Evolutionary conservation across 2,113 vertebrate genomes (phyloP).

Genomic region (Struthio camelus): DNA sequence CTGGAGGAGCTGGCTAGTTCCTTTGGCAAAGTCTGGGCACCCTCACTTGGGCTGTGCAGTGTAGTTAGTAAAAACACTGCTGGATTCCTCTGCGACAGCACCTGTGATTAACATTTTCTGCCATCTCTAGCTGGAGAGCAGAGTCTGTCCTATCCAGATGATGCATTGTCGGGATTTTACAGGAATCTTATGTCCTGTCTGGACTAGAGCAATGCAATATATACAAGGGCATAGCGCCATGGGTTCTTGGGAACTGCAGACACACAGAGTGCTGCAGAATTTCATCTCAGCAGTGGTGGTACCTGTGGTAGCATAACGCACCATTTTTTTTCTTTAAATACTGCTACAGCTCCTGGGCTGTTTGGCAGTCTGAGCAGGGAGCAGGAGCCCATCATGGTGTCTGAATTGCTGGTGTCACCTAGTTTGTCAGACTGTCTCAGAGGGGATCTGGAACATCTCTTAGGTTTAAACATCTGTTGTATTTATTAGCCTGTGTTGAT

Average conservation of each 20-base stretch:
- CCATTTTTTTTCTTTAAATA: neutral
- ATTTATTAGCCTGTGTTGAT: slow-evolving; percentile 1
- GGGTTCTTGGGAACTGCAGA: neutral
- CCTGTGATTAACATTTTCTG: neutral
- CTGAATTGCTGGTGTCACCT: neutral
- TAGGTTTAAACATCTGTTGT: neutral
- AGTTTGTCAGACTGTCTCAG: neutral
- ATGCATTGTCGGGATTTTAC: neutral
- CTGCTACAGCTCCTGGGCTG: neutral
- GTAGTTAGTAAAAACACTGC: neutral
- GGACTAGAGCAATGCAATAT: neutral
- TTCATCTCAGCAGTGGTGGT: accelerated
- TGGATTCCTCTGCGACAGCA: neutral
- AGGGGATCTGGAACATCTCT: neutral
- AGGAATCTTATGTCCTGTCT: neutral
- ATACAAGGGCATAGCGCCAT: neutral
- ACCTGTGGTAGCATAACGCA: neutral
- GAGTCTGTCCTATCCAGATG: neutral
- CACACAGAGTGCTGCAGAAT: neutral
- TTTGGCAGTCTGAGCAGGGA: neutral
- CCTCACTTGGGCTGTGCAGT: neutral
- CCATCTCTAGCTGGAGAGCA: neutral
- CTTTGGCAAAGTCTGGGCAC: neutral
- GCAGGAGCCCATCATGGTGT: neutral
- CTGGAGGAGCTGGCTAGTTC: neutral